Evolutionary conservation across 2,797 vertebrate species (phyloP).

Genomic region (Fundulus diaphanus): DNA sequence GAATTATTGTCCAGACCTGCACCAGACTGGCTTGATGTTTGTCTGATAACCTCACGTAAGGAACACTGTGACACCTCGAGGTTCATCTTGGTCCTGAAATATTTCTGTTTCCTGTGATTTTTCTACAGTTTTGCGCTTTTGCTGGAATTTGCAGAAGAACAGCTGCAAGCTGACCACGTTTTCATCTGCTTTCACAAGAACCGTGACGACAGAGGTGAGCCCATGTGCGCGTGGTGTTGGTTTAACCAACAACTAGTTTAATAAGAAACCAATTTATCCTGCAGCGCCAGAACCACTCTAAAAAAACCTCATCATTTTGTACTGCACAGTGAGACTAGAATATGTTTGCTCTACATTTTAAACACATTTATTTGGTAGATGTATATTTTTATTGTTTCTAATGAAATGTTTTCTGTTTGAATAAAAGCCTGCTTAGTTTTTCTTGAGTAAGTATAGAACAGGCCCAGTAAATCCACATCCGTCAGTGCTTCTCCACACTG

Average conservation of each 20-base stretch:
- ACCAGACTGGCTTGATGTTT: no score
- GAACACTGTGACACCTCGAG: not conserved
- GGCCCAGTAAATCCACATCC: not conserved
- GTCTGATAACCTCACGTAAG: not conserved
- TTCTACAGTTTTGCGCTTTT: constrained; percentile 90
- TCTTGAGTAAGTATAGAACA: not conserved
- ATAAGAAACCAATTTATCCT: not conserved
- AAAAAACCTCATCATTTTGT: not conserved
- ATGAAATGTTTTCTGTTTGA: not conserved
- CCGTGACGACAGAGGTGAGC: constrained; percentile 93
- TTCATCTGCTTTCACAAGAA: constrained; percentile 98
- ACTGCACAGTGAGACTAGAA: not conserved
- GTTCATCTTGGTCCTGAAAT: not conserved
- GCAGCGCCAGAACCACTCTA: not conserved
- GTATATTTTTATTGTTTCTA: not conserved
- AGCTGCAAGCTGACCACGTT: constrained; percentile 90
- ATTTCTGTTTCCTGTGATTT: constrained; percentile 1
- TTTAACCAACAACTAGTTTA: not conserved
- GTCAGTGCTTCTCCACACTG: not conserved
- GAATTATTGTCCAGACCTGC: no score
- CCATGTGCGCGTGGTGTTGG: not conserved
- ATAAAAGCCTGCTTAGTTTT: not conserved
- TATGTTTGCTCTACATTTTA: not conserved
- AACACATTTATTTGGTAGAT: not conserved
- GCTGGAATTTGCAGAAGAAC: constrained; percentile 95